These are phyloP conservation scores for Crossaster papposus DNA, from an alignment of 53 echinoderm and acorn worm genomes.

Conservation along the genomic window DNA sequence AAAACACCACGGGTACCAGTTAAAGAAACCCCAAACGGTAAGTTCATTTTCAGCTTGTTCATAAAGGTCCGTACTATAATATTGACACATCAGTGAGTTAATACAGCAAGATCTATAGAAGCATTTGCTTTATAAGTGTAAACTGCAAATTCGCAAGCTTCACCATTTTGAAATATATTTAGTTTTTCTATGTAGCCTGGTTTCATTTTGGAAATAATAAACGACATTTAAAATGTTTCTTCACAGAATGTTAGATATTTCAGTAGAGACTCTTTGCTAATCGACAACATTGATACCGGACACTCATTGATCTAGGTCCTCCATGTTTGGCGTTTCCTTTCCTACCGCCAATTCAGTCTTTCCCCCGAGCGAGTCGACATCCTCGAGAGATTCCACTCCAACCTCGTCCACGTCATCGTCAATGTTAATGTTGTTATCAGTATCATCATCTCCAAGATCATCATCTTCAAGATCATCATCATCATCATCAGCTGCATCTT, in stretches of 20 bases:
- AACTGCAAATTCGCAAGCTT: too few relatives aligned
- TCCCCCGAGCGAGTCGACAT: neutral
- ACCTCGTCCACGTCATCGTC: conserved; percentile 53
- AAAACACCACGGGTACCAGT: neutral
- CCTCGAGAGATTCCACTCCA: conserved; percentile 37
- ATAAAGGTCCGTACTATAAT: too few relatives aligned
- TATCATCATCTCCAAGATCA: conserved; percentile 23
- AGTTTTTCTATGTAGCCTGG: too few relatives aligned
- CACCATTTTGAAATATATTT: too few relatives aligned
- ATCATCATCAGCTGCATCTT: conserved; percentile 54
- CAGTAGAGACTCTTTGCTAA: neutral
- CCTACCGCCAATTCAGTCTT: conserved; percentile 2
- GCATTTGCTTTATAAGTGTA: neutral
- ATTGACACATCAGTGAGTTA: too few relatives aligned
- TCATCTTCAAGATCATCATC: conserved; percentile 38
- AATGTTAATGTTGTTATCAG: conserved; percentile 6
- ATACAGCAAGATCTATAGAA: too few relatives aligned
- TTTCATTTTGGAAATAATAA: too few relatives aligned
- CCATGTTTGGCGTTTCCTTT: neutral
- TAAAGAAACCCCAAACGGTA: too few relatives aligned
- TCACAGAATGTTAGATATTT: neutral
- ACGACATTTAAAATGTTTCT: neutral
- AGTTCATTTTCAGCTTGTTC: too few relatives aligned
- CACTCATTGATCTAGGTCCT: conserved; percentile 21
- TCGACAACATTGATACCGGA: neutral